A percentile compares a stretch with the other conserved stretches of the same genome.
Evolutionary conservation across 2,888 invertebrate species (phyloP).

Genomic region (Cheilosia variabilis): DNA sequence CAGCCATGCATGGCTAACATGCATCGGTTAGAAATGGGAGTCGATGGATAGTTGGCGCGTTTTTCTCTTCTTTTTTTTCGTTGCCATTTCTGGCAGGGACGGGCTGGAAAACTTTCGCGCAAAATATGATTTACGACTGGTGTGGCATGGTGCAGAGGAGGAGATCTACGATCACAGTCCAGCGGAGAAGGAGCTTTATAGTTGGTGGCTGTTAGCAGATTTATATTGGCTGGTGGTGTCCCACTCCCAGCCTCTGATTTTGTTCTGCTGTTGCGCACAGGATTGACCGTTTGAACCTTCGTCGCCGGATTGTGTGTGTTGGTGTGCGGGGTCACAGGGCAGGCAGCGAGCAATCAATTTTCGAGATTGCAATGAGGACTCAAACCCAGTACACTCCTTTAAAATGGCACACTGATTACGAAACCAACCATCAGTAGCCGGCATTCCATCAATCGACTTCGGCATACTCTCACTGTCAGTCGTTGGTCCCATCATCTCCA

Average conservation of each 20-base stretch:
- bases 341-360: constrained; percentile 46
- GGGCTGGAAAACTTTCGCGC: constrained; percentile 69
- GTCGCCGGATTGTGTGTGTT: constrained; percentile 25
- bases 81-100: constrained; percentile 40
- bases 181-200: constrained; percentile 9
- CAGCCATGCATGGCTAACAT: constrained; percentile 69
- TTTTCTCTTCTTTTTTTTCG: constrained; percentile 15
- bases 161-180: constrained; percentile 48
- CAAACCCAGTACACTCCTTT: background rate
- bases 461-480: constrained; percentile 57
- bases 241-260: constrained; percentile 23
- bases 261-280: constrained; percentile 32
- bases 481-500: constrained; percentile 44
- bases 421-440: constrained; percentile 8
- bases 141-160: constrained; percentile 25
- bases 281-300: constrained; percentile 51
- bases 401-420: constrained; percentile 15
- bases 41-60: constrained; percentile 6
- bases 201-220: constrained; percentile 38
- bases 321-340: constrained; percentile 19
- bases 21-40: constrained; percentile 63
- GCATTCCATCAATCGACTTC: constrained; percentile 58
- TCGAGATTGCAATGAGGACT: constrained; percentile 31
- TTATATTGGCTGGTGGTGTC: constrained; percentile 29
- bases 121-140: constrained; percentile 68